Conservation (phyloP, 2,797 vertebrate species). For the Cichlasoma orientale region DNA sequence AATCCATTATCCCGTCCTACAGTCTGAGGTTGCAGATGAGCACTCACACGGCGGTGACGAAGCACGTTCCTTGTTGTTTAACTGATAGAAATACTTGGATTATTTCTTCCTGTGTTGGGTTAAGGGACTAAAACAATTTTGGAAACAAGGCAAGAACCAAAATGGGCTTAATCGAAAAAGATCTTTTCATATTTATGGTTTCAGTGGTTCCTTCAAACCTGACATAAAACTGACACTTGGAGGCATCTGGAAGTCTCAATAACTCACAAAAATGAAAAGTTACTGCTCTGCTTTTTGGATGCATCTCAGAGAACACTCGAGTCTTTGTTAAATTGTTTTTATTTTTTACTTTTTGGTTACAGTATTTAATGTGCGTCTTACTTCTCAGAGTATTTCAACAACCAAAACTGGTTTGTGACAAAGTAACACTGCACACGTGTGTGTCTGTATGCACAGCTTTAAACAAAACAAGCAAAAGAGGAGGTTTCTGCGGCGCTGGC, state of each 20-base stretch:
- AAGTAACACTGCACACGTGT: slow-evolving; percentile 10
- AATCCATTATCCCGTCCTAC: background rate
- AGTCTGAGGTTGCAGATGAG: background rate
- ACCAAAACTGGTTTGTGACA: slow-evolving; percentile 4
- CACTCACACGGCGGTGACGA: background rate
- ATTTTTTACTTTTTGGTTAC: slow-evolving; percentile 14
- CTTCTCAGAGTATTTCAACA: background rate
- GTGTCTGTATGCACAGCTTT: slow-evolving; percentile 11
- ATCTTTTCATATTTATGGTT: background rate
- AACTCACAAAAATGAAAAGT: background rate
- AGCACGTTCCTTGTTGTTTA: background rate
- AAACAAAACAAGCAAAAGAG: background rate
- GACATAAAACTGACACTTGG: background rate
- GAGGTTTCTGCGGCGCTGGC: slow-evolving; percentile 7
- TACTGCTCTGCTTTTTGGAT: background rate
- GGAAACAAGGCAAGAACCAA: too few species aligned
- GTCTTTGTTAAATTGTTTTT: background rate
- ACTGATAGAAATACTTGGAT: background rate
- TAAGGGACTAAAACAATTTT: background rate
- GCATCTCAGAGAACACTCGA: background rate
- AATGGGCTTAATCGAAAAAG: background rate
- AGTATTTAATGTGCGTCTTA: slow-evolving; percentile 47
- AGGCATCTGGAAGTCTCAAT: background rate
- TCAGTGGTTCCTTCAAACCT: background rate
- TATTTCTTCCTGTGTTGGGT: background rate